Evolutionary conservation across 64 coral and sea anemone genomes (phyloP).

Genomic region (Stylophora pistillata): DNA sequence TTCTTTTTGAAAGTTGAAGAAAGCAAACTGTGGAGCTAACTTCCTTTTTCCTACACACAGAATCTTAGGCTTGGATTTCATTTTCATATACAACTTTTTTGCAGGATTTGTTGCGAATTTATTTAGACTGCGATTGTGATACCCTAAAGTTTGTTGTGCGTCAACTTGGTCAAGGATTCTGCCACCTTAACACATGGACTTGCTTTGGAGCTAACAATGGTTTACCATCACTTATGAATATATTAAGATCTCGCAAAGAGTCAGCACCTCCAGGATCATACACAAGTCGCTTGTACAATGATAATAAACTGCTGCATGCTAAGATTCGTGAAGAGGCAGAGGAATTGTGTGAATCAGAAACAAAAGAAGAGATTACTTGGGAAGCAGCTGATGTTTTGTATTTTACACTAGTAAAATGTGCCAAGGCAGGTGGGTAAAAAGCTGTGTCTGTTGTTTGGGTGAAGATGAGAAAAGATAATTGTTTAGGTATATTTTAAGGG

Average conservation of each 20-base stretch:
- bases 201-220: slow-evolving; percentile 51
- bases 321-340: slow-evolving; percentile 55
- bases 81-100: not conserved
- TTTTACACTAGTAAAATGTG: slow-evolving; percentile 68
- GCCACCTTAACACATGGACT: slow-evolving; percentile 58
- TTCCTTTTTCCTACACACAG: no score
- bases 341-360: slow-evolving; percentile 57
- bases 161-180: slow-evolving; percentile 51
- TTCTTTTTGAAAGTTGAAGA: no score
- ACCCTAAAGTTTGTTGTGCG: slow-evolving; percentile 57
- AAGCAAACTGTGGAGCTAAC: no score
- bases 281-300: slow-evolving; percentile 57
- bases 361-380: slow-evolving; percentile 54
- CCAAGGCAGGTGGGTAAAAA: slow-evolving; percentile 46
- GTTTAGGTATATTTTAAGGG: not conserved
- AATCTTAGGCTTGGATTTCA: no score
- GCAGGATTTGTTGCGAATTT: slow-evolving; percentile 47
- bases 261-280: slow-evolving; percentile 59
- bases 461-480: not conserved
- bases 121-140: slow-evolving; percentile 59
- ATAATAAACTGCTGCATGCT: slow-evolving; percentile 41
- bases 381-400: slow-evolving; percentile 67
- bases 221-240: slow-evolving; percentile 44
- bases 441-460: not conserved
- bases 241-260: slow-evolving; percentile 29